Conservation (phyloP, 2,113 vertebrate species). For the Laticauda colubrina region DNA sequence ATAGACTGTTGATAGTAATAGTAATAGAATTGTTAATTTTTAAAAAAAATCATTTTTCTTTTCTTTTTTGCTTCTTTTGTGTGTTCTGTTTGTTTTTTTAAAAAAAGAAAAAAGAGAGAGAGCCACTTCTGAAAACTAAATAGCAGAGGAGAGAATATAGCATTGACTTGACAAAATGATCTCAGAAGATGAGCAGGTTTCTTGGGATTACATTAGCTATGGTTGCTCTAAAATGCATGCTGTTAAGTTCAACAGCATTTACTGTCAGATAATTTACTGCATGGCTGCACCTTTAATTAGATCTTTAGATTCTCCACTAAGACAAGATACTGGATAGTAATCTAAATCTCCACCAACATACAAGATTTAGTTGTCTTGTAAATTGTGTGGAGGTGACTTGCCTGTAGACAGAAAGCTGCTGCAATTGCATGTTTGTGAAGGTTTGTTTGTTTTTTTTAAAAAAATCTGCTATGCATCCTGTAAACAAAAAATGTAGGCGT, state of each 20-base stretch:
- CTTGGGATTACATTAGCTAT: background rate
- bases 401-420: background rate
- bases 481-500: background rate
- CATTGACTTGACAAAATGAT: background rate
- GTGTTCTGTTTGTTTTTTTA: no score
- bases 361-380: background rate
- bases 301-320: background rate
- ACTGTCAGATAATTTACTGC: background rate
- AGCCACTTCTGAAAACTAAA: no score
- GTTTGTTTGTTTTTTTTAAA: background rate
- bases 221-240: background rate
- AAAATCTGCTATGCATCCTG: background rate
- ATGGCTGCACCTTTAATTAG: background rate
- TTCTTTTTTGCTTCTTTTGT: no score
- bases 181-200: background rate
- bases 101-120: no score
- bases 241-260: background rate
- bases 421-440: background rate
- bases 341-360: background rate
- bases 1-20: no score
- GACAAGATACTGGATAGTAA: background rate
- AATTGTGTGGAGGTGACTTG: background rate
- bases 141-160: background rate
- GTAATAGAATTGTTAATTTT: no score
- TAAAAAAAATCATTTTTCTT: no score